phyloP scores from a whole-genome alignment of 1,140 invertebrate genomes.

The Drosophila virilis region DNA sequence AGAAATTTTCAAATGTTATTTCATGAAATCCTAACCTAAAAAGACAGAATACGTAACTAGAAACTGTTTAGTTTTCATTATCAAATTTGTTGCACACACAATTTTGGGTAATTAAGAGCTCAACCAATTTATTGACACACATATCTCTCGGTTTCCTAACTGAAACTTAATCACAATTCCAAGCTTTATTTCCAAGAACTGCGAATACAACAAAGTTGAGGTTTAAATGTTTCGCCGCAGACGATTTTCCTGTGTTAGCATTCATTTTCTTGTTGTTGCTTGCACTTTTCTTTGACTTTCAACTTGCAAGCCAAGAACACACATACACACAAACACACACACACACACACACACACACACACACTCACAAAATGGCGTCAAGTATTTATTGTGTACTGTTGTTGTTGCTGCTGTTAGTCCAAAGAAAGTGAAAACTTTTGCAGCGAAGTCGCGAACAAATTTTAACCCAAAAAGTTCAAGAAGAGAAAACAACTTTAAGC shows the following conservation, averaged over 20 bases:
- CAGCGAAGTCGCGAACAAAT: constrained; percentile 68
- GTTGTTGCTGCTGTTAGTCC: constrained; percentile 34
- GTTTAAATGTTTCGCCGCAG: constrained; percentile 69
- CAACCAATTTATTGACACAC: no score
- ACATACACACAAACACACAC: constrained; percentile 34
- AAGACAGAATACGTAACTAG: no score
- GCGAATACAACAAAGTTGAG: constrained; percentile 38
- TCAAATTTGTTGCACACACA: no score
- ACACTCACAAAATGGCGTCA: constrained; percentile 63
- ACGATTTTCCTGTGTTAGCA: constrained; percentile 43
- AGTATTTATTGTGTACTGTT: constrained; percentile 72
- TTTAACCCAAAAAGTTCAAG: constrained; percentile 60
- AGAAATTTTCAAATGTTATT: no score
- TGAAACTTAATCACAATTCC: constrained; percentile 34
- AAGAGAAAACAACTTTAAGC: constrained; percentile 36
- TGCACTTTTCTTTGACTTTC: constrained; percentile 74
- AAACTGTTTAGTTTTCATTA: no score
- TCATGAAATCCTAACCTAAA: no score
- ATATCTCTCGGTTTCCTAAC: constrained; percentile 4
- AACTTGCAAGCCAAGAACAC: constrained; percentile 43
- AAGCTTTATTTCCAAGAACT: constrained; percentile 6
- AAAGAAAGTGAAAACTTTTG: constrained; percentile 80
- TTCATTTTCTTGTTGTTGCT: constrained; percentile 57
- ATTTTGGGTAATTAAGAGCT: no score
- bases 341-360: constrained; percentile 26